Conservation (phyloP, 2,888 invertebrate genomes). For the Drosophila incognita region DNA sequence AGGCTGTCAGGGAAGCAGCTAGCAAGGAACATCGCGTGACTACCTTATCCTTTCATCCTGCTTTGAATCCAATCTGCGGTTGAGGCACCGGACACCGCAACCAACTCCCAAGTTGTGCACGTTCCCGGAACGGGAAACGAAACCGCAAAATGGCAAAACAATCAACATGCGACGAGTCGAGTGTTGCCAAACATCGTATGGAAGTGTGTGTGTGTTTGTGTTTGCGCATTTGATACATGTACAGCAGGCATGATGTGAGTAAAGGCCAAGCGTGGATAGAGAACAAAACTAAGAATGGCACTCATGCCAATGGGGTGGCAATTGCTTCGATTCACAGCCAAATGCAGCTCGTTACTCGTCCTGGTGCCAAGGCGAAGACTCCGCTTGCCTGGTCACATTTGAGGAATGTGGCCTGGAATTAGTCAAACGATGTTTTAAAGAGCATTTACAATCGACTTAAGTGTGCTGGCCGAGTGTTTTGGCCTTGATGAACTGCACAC, state of each 20-base stretch:
- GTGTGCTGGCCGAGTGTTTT: not conserved
- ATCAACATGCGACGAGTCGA: slow-evolving; percentile 70
- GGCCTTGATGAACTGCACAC: not conserved
- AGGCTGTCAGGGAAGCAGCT: not conserved
- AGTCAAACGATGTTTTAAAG: slow-evolving; percentile 20
- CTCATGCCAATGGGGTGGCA: slow-evolving; percentile 17
- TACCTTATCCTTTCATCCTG: not conserved
- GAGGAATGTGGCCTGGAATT: slow-evolving; percentile 5
- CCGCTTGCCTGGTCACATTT: slow-evolving; percentile 36
- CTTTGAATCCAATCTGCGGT: slow-evolving; percentile 24
- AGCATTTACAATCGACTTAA: slow-evolving; percentile 23
- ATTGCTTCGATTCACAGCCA: slow-evolving; percentile 48
- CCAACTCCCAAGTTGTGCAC: slow-evolving; percentile 22
- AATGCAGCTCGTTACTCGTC: slow-evolving; percentile 15
- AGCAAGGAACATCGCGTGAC: slow-evolving; percentile 27
- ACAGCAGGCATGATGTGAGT: not conserved
- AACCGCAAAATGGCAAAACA: slow-evolving; percentile 78
- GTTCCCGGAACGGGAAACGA: slow-evolving; percentile 24
- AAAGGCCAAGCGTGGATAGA: slow-evolving; percentile 7
- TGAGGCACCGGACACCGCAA: slow-evolving; percentile 42
- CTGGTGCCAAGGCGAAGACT: slow-evolving; percentile 17
- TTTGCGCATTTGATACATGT: slow-evolving; percentile 10
- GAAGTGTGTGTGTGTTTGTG: not conserved
- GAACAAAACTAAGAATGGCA: slow-evolving; percentile 26
- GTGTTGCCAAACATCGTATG: slow-evolving; percentile 25